Evolutionary conservation across 2,113 vertebrate species (phyloP).

Genomic region (Esox niger): DNA sequence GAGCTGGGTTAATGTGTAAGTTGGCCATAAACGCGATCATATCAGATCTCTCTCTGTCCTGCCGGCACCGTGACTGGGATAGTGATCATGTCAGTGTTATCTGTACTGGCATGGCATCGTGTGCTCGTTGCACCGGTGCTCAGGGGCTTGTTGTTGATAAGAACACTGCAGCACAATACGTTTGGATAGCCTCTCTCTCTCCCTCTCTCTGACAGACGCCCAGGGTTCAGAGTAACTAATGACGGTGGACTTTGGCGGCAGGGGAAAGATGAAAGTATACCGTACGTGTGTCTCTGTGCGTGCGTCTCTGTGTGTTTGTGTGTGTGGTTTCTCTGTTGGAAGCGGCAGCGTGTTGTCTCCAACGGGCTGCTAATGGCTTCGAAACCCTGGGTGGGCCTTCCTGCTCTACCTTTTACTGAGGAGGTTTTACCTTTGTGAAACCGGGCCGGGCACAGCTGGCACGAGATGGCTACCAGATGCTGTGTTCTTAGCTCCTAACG

Average conservation of each 20-base stretch:
- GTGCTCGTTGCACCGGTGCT: conserved; percentile 11
- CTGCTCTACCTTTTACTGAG: conserved; percentile 62
- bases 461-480: conserved; percentile 63
- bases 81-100: conserved; percentile 22
- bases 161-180: neutral
- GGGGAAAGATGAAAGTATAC: conserved; percentile 10
- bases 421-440: conserved; percentile 69
- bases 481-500: neutral
- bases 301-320: conserved; percentile 5
- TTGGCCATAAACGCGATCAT: too few species aligned
- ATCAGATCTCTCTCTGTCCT: neutral
- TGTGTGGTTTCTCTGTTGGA: conserved; percentile 17
- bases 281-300: conserved; percentile 3
- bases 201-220: neutral
- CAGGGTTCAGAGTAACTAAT: conserved; percentile 32
- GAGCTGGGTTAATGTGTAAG: too few species aligned
- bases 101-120: conserved; percentile 16
- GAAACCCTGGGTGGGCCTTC: conserved; percentile 66
- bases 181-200: conserved; percentile 6
- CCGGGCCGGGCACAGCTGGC: conserved; percentile 60
- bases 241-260: conserved; percentile 28
- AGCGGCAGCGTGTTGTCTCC: conserved; percentile 48
- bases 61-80: neutral
- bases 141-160: conserved; percentile 7
- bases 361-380: conserved; percentile 51